phyloP scores from a whole-genome alignment of 2,888 invertebrate species.

The Microplitis deprimator region DNA sequence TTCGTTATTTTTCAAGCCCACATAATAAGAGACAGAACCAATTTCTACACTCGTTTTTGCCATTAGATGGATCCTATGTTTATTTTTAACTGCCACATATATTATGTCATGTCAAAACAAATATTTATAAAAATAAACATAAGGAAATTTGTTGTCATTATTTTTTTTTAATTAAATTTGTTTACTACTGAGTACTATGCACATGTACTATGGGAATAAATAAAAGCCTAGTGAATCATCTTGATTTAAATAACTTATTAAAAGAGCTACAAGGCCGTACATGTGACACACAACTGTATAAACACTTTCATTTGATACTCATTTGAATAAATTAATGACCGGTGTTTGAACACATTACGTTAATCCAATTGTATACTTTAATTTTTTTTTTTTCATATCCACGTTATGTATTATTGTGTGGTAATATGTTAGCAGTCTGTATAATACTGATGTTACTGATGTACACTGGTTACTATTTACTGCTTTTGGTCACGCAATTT shows the following conservation, averaged over 20 bases:
- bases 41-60: neutral
- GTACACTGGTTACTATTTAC: neutral
- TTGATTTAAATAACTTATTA: neutral
- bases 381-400: neutral
- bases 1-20: neutral
- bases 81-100: neutral
- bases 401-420: neutral
- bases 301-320: neutral
- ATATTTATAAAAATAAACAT: too few relatives aligned
- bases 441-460: neutral
- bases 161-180: too few relatives aligned
- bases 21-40: neutral
- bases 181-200: neutral
- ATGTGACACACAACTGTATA: neutral
- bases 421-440: neutral
- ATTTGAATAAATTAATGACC: neutral
- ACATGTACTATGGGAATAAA: neutral
- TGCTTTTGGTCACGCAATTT: neutral
- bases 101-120: neutral
- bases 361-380: neutral
- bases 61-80: neutral
- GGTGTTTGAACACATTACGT: neutral
- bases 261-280: neutral
- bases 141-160: too few relatives aligned
- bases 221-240: neutral